Conservation (phyloP, 2,888 invertebrate species). For the Julus scandinavius region DNA sequence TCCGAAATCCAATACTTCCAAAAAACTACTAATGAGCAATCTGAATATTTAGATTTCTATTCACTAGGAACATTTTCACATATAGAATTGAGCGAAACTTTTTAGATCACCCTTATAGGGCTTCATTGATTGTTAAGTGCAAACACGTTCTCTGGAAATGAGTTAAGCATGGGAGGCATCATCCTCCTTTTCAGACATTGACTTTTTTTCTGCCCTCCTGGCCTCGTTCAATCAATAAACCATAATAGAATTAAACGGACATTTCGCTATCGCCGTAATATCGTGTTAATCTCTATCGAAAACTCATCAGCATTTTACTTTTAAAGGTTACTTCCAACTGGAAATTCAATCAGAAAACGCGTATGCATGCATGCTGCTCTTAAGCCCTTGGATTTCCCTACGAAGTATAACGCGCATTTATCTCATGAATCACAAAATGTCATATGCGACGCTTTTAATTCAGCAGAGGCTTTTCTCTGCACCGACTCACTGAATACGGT, state of each 20-base stretch:
- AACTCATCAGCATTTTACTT: conserved; percentile 54
- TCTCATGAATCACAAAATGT: conserved; percentile 42
- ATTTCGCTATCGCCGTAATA: conserved; percentile 53
- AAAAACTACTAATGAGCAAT: background rate
- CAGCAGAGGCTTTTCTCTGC: background rate
- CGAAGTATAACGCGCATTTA: conserved; percentile 4
- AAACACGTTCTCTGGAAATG: conserved; percentile 31
- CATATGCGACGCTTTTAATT: conserved; percentile 32
- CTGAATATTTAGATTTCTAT: background rate
- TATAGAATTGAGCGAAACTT: background rate
- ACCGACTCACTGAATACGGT: background rate
- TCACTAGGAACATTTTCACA: background rate
- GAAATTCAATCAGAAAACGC: conserved; percentile 49
- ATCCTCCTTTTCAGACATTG: conserved; percentile 10
- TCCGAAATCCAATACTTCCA: too few relatives aligned
- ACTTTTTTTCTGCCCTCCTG: conserved; percentile 38
- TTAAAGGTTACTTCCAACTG: conserved; percentile 35
- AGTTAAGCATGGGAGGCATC: conserved; percentile 35
- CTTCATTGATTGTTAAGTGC: conserved; percentile 39
- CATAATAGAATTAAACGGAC: conserved; percentile 53
- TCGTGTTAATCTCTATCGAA: conserved; percentile 55
- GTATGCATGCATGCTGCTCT: conserved; percentile 29
- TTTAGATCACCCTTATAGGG: background rate
- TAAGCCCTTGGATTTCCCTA: conserved; percentile 31
- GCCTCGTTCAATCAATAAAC: conserved; percentile 51